These are phyloP conservation scores for Melanotus villosus DNA, from an alignment of 2,888 invertebrate species.

Conservation along the genomic window DNA sequence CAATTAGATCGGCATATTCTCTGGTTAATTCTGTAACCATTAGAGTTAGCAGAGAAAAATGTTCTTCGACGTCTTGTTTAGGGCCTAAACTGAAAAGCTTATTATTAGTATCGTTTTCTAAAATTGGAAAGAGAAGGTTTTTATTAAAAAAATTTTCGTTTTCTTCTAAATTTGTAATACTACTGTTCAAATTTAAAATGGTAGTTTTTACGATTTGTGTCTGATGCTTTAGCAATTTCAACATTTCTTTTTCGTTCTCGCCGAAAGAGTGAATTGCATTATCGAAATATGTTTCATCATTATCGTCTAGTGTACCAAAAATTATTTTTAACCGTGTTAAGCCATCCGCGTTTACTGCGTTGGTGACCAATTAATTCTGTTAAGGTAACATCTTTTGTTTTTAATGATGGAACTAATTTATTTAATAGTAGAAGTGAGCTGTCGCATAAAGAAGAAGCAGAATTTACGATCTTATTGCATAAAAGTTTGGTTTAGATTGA, in stretches of 20 bases:
- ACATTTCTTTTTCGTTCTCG: slow-evolving; percentile 40
- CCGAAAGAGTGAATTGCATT: slow-evolving; percentile 46
- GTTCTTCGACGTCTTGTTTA: slow-evolving; percentile 30
- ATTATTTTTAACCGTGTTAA: slow-evolving; percentile 54
- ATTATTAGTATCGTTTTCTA: too few species aligned
- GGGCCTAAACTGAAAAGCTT: slow-evolving; percentile 40
- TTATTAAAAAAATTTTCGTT: slow-evolving; percentile 48
- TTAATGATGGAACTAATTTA: too few species aligned
- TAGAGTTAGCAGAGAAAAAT: slow-evolving; percentile 43
- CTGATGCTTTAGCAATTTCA: slow-evolving; percentile 48
- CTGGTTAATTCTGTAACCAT: slow-evolving; percentile 42
- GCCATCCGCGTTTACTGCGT: slow-evolving; percentile 48
- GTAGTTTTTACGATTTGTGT: slow-evolving; percentile 44
- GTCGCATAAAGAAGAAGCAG: too few species aligned
- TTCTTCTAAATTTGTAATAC: slow-evolving; percentile 39
- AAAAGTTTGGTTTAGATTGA: too few species aligned
- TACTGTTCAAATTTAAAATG: slow-evolving; percentile 48
- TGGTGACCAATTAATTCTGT: slow-evolving; percentile 17
- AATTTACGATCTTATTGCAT: too few species aligned
- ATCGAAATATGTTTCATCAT: slow-evolving; percentile 54
- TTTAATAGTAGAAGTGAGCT: too few species aligned
- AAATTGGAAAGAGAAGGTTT: slow-evolving; percentile 31
- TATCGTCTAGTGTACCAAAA: slow-evolving; percentile 54
- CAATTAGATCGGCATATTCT: slow-evolving; percentile 39
- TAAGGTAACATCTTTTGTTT: background rate